A percentile compares a stretch with the other conserved stretches of the same genome.
phyloP scores from a whole-genome alignment of 2,888 invertebrate genomes.

The Microdon myrmicae region DNA sequence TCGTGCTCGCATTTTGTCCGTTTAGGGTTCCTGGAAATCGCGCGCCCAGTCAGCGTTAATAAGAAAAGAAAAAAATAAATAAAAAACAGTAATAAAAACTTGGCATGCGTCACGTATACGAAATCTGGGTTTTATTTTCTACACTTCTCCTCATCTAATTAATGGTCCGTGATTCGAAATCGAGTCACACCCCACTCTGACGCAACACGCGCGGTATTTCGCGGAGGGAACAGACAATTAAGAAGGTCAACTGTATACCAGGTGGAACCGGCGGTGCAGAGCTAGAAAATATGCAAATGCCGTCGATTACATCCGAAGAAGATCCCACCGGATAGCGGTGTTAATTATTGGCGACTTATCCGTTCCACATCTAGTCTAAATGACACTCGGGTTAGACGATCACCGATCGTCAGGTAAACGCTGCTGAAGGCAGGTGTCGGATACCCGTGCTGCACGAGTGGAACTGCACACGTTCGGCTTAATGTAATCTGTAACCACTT shows the following conservation, averaged over 20 bases:
- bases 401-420: slow-evolving; percentile 26
- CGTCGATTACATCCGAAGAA: slow-evolving; percentile 5
- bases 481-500: slow-evolving; percentile 31
- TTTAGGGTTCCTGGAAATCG: slow-evolving; percentile 27
- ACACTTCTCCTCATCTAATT: slow-evolving; percentile 35
- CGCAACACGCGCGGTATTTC: slow-evolving; percentile 25
- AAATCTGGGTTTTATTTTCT: slow-evolving; percentile 18
- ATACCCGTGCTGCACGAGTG: slow-evolving; percentile 9
- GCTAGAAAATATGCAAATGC: slow-evolving; percentile 25
- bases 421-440: slow-evolving; percentile 30
- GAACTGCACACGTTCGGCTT: slow-evolving; percentile 13
- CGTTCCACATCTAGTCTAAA: slow-evolving; percentile 28
- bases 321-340: slow-evolving; percentile 26
- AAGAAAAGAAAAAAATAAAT: no score
- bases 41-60: slow-evolving; percentile 17
- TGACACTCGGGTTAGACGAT: slow-evolving; percentile 32
- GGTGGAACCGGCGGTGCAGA: slow-evolving; percentile 9
- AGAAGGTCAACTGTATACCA: slow-evolving; percentile 6
- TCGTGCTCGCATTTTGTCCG: slow-evolving; percentile 16
- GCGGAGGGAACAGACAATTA: slow-evolving; percentile 13
- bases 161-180: slow-evolving; percentile 22
- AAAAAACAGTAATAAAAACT: no score
- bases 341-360: slow-evolving; percentile 38
- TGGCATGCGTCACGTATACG: slow-evolving; percentile 17
- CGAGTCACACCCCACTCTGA: slow-evolving; percentile 46